Evolutionary conservation across 2,113 vertebrate genomes (phyloP), one percentile per base, ranked within the genome.

Genomic region (Psilopsiagon aurifrons): DNA sequence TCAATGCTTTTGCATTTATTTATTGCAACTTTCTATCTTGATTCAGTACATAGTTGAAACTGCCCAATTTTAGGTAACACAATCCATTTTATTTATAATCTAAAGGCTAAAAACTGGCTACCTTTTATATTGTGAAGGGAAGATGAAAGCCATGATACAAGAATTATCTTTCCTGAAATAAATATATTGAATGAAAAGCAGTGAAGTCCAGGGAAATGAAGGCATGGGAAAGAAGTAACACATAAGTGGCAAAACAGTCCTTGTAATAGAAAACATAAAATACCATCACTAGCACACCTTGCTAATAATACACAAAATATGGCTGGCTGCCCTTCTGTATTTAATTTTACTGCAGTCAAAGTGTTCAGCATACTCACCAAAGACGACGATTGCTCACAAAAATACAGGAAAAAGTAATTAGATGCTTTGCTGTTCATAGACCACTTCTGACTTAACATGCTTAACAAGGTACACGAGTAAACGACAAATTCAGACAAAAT

Each of bases 401-500:
- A 88, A 59, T 3, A 17, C 0, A 31, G 13, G 11, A 51, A 86
- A 82, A 70, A 79, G 10, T 0, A 86, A 74, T 55, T 29, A 31
- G 15, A 39, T 31, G n/a, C 20, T 92, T 57, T 77, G 24, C 33
- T 75, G 23, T 47, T 66, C 63, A 64, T 25, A 66, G 29, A 11
- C 22, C 24, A 16, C 29, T 87, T 89, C 39, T 77, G 7, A 80
- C 44, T 83, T 77, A 84, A 79, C 27, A 43, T 3, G 7, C 41
- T 47, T 85, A 68, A 24, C 19, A 52, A 83, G 22, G 83, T 8
- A 83, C n/a, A 46, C 9, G 18, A 91, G 52, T 39, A 54, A 91
- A 79, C 90, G 51, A 57, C 7, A 43, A 43, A 81, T 75, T 79
- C 33, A 86, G 37, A 71, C 46, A 59, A 92, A 91, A 59, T 71